Conservation (phyloP, 1,140 invertebrate species). For the Oedothorax gibbosus region DNA sequence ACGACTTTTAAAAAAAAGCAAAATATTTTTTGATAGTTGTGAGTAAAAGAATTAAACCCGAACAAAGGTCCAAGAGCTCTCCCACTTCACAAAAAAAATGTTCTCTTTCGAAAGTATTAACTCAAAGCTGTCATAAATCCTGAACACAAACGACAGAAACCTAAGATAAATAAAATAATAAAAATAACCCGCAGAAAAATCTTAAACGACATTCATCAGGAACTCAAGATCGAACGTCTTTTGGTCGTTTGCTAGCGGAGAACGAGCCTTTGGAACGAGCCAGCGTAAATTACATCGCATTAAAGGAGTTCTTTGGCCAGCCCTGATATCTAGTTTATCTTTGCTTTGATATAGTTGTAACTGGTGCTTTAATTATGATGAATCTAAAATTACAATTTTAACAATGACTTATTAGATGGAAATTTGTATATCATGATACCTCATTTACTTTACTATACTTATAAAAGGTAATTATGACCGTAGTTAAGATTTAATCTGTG, state of each 20-base stretch:
- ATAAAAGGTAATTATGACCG: too few species aligned
- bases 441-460: too few species aligned
- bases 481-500: too few species aligned
- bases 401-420: too few species aligned
- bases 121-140: conserved; percentile 60
- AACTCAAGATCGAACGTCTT: conserved; percentile 56
- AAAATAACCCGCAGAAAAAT: conserved; percentile 35
- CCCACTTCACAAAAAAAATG: conserved; percentile 26
- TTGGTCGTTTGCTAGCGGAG: conserved; percentile 50
- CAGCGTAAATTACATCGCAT: conserved; percentile 60
- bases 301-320: conserved; percentile 52
- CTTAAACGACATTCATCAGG: conserved; percentile 60
- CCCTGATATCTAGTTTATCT: conserved; percentile 32
- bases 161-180: conserved; percentile 56
- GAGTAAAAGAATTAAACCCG: conserved; percentile 40
- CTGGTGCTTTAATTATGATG: too few species aligned
- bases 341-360: too few species aligned
- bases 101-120: conserved; percentile 57
- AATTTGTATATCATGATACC: too few species aligned
- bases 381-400: too few species aligned
- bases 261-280: conserved; percentile 18
- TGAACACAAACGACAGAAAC: conserved; percentile 54
- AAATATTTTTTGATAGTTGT: conserved; percentile 34
- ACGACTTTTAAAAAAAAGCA: conserved; percentile 1
- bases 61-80: conserved; percentile 47